Evolutionary conservation across 2,888 invertebrate genomes (phyloP), one percentile per base, ranked within the genome.

Genomic region (Carcina quercana): DNA sequence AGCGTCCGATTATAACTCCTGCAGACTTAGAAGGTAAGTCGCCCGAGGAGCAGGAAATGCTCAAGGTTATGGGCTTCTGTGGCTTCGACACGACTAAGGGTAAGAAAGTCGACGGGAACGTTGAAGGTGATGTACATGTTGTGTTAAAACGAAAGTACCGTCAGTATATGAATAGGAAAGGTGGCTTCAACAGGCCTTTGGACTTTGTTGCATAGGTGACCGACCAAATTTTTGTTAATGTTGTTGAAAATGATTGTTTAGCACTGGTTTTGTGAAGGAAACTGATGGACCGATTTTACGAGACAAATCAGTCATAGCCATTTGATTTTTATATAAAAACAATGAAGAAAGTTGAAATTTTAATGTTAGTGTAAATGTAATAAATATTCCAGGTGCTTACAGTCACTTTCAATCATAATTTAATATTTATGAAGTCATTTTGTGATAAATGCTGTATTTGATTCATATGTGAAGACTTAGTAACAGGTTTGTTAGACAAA

Each of bases 101-200:
- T 52, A 97, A 96, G 76, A 94, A 95, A 80, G 97, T 98, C 0
- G 91, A 93, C 0, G 96, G 95, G 15, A 98, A 98, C 65, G 94
- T 97, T 53, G 90, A 90, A 32, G 97, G 96, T n/a, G 94, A 92
- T 15, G 97, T 97, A 42, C 97, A 98, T 69, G 95, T 98, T 35
- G 96, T 97, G 42, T 87, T 97, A 38, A 97, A 98, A 82, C 86
- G 98, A 53, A 96, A 97, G 80, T 98, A 97, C 72, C 90, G 98
- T 53, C 98, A 99, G 80, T 99, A 99, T 68, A 99, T 99, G 99
- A 99, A 99, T 78, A 88, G 99, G 41, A 96, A 97, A 76, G 99
- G 99, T 42, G 99, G 98, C 33, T 99, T 99, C 79, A 99, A 99
- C 78, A 87, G 98, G 63, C 98, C 98, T 22, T 82, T 99, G 44